Conservation (phyloP, 2,797 vertebrate genomes). For the Vultur gryphus region DNA sequence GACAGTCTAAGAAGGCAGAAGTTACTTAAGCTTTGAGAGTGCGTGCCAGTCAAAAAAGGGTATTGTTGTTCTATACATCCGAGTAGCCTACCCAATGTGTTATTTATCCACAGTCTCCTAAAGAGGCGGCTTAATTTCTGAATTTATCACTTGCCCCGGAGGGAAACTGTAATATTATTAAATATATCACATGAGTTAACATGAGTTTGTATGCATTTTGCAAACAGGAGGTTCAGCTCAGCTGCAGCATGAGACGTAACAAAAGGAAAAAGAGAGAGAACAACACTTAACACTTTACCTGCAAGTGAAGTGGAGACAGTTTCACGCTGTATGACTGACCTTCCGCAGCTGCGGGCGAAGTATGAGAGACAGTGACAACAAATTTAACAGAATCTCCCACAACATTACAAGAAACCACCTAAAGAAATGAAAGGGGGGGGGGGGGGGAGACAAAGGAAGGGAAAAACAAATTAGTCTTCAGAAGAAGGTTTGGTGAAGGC, state of each 20-base stretch:
- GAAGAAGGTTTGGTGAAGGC: neutral
- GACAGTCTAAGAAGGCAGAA: neutral
- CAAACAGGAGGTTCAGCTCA: neutral
- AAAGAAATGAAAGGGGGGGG: neutral
- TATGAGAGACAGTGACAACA: slow-evolving; percentile 60
- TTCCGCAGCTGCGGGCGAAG: neutral
- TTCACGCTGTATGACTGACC: slow-evolving; percentile 76
- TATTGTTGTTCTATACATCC: neutral
- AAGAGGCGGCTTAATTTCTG: neutral
- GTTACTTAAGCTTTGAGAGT: neutral
- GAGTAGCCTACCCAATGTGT: fast-evolving
- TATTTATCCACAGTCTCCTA: neutral
- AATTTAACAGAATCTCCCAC: slow-evolving; percentile 85
- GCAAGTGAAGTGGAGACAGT: slow-evolving; percentile 84
- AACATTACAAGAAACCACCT: slow-evolving; percentile 84
- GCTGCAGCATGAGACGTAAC: fast-evolving
- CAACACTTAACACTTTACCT: slow-evolving; percentile 75
- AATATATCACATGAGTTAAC: neutral
- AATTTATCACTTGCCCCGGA: neutral
- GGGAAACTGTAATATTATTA: neutral
- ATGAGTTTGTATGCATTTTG: neutral
- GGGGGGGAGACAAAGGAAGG: neutral
- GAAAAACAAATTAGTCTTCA: neutral
- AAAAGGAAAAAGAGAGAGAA: neutral
- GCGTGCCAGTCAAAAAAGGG: neutral